These are phyloP conservation scores for Netelia virgata DNA, from an alignment of 2,888 invertebrate species.

Conservation along the genomic window DNA sequence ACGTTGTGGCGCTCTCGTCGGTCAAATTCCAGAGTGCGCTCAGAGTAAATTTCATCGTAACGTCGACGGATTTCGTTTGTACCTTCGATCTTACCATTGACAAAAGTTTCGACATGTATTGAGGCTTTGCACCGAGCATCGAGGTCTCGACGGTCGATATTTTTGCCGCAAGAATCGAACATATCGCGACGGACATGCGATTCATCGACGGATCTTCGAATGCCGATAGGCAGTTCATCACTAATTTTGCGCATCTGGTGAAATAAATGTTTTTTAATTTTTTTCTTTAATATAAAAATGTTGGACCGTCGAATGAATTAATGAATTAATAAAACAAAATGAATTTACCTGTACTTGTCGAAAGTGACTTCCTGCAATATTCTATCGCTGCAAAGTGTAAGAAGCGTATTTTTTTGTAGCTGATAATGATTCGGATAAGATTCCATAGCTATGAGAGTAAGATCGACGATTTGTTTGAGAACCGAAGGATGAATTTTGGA, in stretches of 20 bases:
- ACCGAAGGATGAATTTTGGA: conserved; percentile 88
- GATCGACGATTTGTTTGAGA: conserved; percentile 88
- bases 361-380: conserved; percentile 91
- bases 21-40: conserved; percentile 93
- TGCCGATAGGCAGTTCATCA: conserved; percentile 89
- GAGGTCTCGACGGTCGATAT: conserved; percentile 90
- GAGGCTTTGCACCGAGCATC: conserved; percentile 88
- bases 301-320: no score
- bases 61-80: conserved; percentile 86
- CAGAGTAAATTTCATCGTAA: conserved; percentile 91
- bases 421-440: conserved; percentile 89
- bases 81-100: conserved; percentile 88
- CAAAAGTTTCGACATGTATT: conserved; percentile 90
- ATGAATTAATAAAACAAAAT: no score
- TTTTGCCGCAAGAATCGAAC: conserved; percentile 89
- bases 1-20: conserved; percentile 91
- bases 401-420: conserved; percentile 90
- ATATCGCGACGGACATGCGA: conserved; percentile 92
- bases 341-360: conserved; percentile 86
- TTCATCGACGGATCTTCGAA: conserved; percentile 90
- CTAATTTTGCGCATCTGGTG: conserved; percentile 88
- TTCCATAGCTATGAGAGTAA: conserved; percentile 90
- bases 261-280: no score
- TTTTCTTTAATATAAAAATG: no score
- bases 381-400: conserved; percentile 91